These are phyloP conservation scores for Bursaphelenchus okinawaensis DNA, from an alignment of 2,888 invertebrate species.

Conservation along the genomic window DNA sequence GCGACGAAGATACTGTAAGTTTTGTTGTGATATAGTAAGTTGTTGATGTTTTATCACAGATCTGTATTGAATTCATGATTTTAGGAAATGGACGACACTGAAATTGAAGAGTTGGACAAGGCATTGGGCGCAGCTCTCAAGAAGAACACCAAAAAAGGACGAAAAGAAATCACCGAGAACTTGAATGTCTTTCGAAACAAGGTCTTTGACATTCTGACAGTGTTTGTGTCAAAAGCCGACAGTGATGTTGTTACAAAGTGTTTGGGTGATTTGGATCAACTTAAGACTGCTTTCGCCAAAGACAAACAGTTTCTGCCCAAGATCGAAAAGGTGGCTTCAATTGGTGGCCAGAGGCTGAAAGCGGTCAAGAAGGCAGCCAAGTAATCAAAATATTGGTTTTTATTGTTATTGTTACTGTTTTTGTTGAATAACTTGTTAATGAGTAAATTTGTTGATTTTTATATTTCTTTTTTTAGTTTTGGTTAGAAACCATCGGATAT, in stretches of 20 bases:
- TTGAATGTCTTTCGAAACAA: background rate
- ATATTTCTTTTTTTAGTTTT: too few species aligned
- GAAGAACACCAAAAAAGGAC: background rate
- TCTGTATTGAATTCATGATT: too few species aligned
- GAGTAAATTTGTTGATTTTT: too few species aligned
- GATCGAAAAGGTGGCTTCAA: too few species aligned
- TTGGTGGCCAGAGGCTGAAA: too few species aligned
- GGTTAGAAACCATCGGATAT: too few species aligned
- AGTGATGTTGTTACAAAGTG: background rate
- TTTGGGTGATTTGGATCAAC: background rate
- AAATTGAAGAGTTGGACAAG: slow-evolving; percentile 13
- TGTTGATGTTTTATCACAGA: background rate
- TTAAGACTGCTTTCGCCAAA: background rate
- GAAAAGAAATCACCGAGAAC: background rate
- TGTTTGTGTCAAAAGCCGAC: background rate
- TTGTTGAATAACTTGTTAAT: too few species aligned
- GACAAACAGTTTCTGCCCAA: background rate
- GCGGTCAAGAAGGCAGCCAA: too few species aligned
- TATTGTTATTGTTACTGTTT: too few species aligned
- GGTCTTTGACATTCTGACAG: background rate
- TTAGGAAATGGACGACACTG: slow-evolving; percentile 15
- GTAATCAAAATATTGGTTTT: too few species aligned
- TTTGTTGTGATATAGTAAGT: too few species aligned
- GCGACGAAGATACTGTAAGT: background rate
- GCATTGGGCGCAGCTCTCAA: background rate